Evolutionary conservation across 2,797 vertebrate genomes (phyloP).

Genomic region (Chaetophractus vellerosus): DNA sequence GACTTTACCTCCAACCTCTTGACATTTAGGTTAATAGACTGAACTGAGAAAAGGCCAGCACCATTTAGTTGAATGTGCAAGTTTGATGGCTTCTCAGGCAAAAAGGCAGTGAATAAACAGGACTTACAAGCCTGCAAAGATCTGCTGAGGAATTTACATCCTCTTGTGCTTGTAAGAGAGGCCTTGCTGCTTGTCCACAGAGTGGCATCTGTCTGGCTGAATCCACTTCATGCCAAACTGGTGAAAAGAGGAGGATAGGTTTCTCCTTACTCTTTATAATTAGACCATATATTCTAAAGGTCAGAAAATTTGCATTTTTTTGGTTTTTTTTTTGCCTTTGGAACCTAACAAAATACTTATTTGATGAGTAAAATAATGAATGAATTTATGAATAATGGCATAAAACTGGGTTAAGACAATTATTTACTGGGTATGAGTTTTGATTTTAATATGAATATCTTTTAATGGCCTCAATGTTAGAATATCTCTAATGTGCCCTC

Average conservation of each 20-base stretch:
- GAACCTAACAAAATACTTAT: not conserved
- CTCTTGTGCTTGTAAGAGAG: too few species aligned
- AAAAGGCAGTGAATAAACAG: not conserved
- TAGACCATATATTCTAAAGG: not conserved
- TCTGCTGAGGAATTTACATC: not conserved
- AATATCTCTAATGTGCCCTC: not conserved
- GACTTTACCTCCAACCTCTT: not conserved
- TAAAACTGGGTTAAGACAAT: not conserved
- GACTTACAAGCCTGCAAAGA: not conserved
- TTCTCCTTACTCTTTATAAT: not conserved
- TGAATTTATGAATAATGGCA: too few species aligned
- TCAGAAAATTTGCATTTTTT: not conserved
- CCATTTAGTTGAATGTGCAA: not conserved
- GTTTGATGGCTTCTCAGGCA: not conserved
- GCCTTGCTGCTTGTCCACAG: too few species aligned
- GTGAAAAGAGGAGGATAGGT: not conserved
- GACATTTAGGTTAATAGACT: not conserved
- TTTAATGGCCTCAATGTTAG: not conserved
- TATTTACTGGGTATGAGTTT: not conserved
- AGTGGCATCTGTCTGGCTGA: too few species aligned
- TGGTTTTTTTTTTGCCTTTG: not conserved
- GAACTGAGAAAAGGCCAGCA: not conserved
- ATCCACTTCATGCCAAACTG: fast-evolving
- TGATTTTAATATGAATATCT: not conserved
- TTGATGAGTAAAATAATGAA: not conserved